Percentiles rank a stretch among this genome's conserved stretches.
These are phyloP conservation scores for Fukomys damarensis DNA, from an alignment of 2,113 vertebrate species.

Conservation along the genomic window DNA sequence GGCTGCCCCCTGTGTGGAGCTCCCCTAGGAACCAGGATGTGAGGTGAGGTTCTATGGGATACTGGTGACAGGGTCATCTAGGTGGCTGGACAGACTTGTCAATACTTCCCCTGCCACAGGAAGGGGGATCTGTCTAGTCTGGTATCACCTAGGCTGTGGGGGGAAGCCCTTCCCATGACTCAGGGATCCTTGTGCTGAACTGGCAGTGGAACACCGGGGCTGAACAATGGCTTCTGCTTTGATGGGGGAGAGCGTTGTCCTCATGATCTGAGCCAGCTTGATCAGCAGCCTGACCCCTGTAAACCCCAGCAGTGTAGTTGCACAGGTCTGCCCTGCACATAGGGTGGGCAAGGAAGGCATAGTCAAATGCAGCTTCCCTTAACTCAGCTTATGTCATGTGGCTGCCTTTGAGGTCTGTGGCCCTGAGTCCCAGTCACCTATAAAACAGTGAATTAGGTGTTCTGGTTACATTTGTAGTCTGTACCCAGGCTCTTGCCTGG, in stretches of 20 bases:
- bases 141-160: background rate
- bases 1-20: slow-evolving; percentile 62
- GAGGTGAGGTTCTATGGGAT: background rate
- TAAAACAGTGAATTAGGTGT: background rate
- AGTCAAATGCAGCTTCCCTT: background rate
- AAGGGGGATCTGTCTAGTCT: background rate
- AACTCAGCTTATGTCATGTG: background rate
- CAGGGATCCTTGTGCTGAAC: background rate
- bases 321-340: background rate
- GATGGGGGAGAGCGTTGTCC: background rate
- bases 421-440: background rate
- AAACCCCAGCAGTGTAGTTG: background rate
- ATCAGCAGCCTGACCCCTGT: background rate
- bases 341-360: background rate
- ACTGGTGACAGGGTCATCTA: background rate
- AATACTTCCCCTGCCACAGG: background rate
- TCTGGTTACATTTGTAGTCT: background rate
- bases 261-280: background rate
- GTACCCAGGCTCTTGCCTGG: background rate
- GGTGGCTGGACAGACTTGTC: background rate
- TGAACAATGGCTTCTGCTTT: background rate
- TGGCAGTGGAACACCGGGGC: background rate
- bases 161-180: background rate
- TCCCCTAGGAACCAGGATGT: slow-evolving; percentile 28
- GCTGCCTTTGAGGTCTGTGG: background rate